Evolutionary conservation across 2,113 vertebrate genomes (phyloP), one percentile per base, ranked within the genome.

Genomic region (Fregata magnificens): DNA sequence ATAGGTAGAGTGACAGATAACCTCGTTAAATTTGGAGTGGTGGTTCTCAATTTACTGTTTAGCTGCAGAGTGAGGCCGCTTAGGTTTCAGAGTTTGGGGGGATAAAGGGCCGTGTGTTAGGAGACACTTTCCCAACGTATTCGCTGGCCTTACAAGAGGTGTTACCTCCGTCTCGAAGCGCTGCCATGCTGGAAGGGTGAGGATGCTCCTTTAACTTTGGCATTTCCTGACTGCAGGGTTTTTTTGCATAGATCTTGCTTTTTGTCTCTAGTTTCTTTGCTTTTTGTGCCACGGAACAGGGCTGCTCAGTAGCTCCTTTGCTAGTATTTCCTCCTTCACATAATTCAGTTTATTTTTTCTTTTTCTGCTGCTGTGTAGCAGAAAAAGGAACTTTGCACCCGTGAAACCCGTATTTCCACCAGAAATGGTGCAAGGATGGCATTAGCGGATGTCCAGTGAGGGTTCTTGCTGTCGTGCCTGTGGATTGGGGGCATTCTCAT

Each of bases 211-310:
- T 97, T 96, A 97, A 95, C 95, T 95, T 95, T 96, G 97, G 94
- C 97, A 97, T 97, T 97, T 97, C 95, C 82, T 95, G 86, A 91
- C 84, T 9, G 29, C 31, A 20, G 58, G 26, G 6, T 24, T 28
- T 40, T 38, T 71, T 65, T 93, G 90, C 84, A 93, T 90, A 96
- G 73, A 86, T 26, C 26, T 93, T 4, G 94, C 94, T 88, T 93
- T 66, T 69, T 70, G 45, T 42, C 32, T 55, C 40, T 1, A 3
- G n/a, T 87, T 84, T 9, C 20, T 31, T 55, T 89, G 93, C 86
- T 90, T 84, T 61, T 17, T 32, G 20, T 73, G 77, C 88, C 82
- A n/a, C 0, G 1, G 71, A 67, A 52, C 62, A 70, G 78, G 74
- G 76, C 84, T 88, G 86, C 86, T 93, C 36, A 4, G 53, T 89